These are phyloP conservation scores for Dendropsophus ebraccatus DNA, from an alignment of 2,113 vertebrate species.

Conservation along the genomic window DNA sequence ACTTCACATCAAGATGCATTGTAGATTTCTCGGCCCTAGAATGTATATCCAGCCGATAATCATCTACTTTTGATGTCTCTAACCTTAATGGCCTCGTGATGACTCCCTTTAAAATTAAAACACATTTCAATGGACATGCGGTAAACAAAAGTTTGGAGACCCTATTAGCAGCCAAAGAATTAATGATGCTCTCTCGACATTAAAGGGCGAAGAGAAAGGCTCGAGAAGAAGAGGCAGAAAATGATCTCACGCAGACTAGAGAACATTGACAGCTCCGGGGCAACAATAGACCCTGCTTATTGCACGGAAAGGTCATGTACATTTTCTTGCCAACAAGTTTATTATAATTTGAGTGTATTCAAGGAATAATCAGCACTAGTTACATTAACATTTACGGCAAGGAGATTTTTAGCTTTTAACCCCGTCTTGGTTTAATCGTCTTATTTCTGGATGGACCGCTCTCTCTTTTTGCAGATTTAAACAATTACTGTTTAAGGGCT, in stretches of 20 bases:
- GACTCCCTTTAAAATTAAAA: constrained; percentile 56
- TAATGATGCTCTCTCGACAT: constrained; percentile 56
- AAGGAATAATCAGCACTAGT: constrained; percentile 14
- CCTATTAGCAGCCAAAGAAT: constrained; percentile 51
- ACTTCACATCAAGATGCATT: constrained; percentile 53
- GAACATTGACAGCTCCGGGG: background rate
- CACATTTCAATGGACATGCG: constrained; percentile 46
- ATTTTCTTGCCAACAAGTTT: constrained; percentile 3
- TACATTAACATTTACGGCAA: background rate
- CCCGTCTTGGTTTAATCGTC: background rate
- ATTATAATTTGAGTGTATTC: constrained; percentile 12
- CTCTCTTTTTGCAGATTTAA: background rate
- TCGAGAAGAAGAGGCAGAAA: constrained; percentile 27
- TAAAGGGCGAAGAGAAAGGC: constrained; percentile 39
- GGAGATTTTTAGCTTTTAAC: background rate
- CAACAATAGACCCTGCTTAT: constrained; percentile 7
- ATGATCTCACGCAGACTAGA: constrained; percentile 22
- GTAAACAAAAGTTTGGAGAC: constrained; percentile 57
- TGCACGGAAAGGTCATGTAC: constrained; percentile 9
- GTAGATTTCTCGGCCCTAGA: background rate
- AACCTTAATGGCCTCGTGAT: constrained; percentile 55
- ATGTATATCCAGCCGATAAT: constrained; percentile 44
- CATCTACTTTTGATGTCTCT: constrained; percentile 55
- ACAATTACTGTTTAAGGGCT: background rate
- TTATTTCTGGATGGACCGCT: background rate